These are phyloP conservation scores for Oophaga pumilio DNA, from an alignment of 2,113 vertebrate species.

Conservation along the genomic window DNA sequence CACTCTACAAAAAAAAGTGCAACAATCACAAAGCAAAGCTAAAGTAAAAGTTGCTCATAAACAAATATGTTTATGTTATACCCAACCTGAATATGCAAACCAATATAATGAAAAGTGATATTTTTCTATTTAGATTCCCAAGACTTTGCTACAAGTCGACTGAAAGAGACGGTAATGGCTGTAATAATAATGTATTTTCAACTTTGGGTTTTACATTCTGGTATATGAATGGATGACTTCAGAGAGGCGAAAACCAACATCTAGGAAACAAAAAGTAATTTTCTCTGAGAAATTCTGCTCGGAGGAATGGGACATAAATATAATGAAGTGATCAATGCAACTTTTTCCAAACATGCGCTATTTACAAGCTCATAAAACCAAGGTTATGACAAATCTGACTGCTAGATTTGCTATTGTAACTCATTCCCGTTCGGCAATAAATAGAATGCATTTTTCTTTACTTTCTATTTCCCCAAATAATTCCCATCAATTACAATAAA, in stretches of 20 bases:
- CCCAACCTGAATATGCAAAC: slow-evolving; percentile 17
- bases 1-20: not conserved
- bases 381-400: slow-evolving; percentile 58
- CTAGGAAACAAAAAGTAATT: slow-evolving; percentile 50
- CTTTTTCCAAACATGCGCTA: slow-evolving; percentile 53
- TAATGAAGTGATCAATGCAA: slow-evolving; percentile 58
- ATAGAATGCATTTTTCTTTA: slow-evolving; percentile 36
- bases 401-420: slow-evolving; percentile 54
- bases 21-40: not conserved
- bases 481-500: slow-evolving; percentile 55
- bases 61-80: slow-evolving; percentile 16
- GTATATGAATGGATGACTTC: slow-evolving; percentile 22
- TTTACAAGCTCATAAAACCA: slow-evolving; percentile 55
- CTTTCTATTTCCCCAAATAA: slow-evolving; percentile 39
- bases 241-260: slow-evolving; percentile 6
- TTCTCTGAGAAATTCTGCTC: slow-evolving; percentile 49
- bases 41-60: not conserved
- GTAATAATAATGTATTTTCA: slow-evolving; percentile 46
- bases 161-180: slow-evolving; percentile 10
- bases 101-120: slow-evolving; percentile 31
- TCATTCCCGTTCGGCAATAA: slow-evolving; percentile 41
- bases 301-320: slow-evolving; percentile 46
- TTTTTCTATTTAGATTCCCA: slow-evolving; percentile 16
- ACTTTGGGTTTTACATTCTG: slow-evolving; percentile 30
- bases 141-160: not conserved